Base-by-base conservation (phyloP, 1,140 invertebrate genomes). In the Cepaea nemoralis region DNA sequence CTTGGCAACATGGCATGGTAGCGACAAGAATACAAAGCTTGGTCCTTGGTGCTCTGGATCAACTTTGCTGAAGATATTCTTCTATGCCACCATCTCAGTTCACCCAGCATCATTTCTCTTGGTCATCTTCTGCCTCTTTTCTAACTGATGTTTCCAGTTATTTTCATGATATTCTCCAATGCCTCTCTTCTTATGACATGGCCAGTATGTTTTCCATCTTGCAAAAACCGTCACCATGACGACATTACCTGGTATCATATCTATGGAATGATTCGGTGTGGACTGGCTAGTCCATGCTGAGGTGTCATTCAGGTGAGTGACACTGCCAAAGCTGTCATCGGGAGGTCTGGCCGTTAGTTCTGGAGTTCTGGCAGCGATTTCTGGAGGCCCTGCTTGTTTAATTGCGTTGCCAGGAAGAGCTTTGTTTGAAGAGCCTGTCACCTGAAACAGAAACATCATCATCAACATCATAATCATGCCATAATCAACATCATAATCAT, bases 271-370 rank as follows among this genome's bases (percentile, higher is more conserved):
- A 50, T 81, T 82, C 22, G 78, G 83, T 2, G 82, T 81, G 19
- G 66, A 59, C 50, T 63, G 77, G 37, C 40, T 35, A 1, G 80
- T 45, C 84, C 84, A 85, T 2, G 66, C 83, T 1, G 87, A 85
- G 35, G 84, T 87, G 33, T 86, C 86, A 70, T 88, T 88, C 40
- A 86, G 59, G 67, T 83, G 85, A 50, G 88, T 88, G 8, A 88
- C 85, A 39, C 86, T 88, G 42, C 85, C 83, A 73, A 89, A 83
- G 59, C 86, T 90, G 48, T 87, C 75, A 35, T 37, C 50, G 85
- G 5, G 77, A 85, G 35, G 84, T 83, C 39, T 82, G 69, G 31
- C 76, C 3, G n/a, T n/a, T n/a, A 48, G 3, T 35, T 74, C 27
- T 77, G 50, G n/a, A 45, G 39, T 85, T 63, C 16, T 74, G 50